These are phyloP conservation scores for Martes martes DNA, from an alignment of 2,113 vertebrate species.

Conservation along the genomic window DNA sequence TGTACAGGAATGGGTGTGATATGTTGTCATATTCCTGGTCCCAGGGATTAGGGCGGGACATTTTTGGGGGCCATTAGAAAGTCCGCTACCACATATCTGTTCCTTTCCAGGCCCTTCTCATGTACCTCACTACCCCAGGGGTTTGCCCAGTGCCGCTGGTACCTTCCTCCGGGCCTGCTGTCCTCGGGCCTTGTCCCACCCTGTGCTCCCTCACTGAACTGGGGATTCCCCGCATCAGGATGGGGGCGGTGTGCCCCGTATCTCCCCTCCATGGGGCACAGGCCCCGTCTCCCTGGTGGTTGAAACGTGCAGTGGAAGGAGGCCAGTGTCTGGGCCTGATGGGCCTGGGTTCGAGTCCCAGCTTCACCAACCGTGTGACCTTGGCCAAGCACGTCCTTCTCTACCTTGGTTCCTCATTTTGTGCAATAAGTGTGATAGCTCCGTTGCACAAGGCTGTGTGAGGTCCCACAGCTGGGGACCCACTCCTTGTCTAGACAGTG, in stretches of 20 bases:
- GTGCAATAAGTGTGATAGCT: background rate
- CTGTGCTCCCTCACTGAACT: background rate
- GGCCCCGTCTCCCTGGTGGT: background rate
- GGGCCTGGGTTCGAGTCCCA: background rate
- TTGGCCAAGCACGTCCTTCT: background rate
- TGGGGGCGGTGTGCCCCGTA: accelerated
- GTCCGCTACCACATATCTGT: background rate
- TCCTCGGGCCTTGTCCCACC: background rate
- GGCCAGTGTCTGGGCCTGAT: background rate
- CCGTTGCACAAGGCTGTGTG: background rate
- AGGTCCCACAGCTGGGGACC: background rate
- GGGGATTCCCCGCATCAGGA: background rate
- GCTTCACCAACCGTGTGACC: background rate
- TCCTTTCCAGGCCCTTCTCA: background rate
- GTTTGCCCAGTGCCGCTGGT: accelerated
- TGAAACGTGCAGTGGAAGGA: accelerated
- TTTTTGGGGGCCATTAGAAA: background rate
- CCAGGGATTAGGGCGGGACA: background rate
- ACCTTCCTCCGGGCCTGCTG: background rate
- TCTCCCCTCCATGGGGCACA: background rate
- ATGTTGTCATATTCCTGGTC: background rate
- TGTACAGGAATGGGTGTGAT: accelerated
- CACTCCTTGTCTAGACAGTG: background rate
- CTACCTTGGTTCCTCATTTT: background rate
- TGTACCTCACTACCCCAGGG: background rate